Percentiles rank a stretch among this genome's conserved stretches.
phyloP scores from a whole-genome alignment of 2,888 invertebrate genomes.

The Eupsilia transversa region DNA sequence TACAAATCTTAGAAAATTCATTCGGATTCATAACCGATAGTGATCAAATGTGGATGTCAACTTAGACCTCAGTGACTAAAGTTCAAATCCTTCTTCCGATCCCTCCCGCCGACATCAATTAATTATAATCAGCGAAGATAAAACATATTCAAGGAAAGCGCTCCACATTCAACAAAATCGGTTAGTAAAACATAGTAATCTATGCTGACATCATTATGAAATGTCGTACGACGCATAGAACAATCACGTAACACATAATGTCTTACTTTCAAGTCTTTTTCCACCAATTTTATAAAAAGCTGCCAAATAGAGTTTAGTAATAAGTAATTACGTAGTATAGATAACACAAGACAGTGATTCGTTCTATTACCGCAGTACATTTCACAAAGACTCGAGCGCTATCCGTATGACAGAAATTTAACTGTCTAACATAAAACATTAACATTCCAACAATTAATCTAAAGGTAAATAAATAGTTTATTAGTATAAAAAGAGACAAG shows the following conservation, averaged over 20 bases:
- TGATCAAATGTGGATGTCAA: slow-evolving; percentile 67
- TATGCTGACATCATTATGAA: slow-evolving; percentile 60
- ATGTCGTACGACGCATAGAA: slow-evolving; percentile 53
- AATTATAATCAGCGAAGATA: slow-evolving; percentile 44
- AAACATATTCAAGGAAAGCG: slow-evolving; percentile 43
- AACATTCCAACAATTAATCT: slow-evolving; percentile 85
- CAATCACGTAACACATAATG: slow-evolving; percentile 47
- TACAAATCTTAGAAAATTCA: slow-evolving; percentile 78
- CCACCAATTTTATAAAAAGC: slow-evolving; percentile 41
- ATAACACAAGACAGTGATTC: slow-evolving; percentile 37
- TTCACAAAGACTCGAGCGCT: slow-evolving; percentile 62
- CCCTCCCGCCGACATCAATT: slow-evolving; percentile 46
- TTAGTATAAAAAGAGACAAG: slow-evolving; percentile 76
- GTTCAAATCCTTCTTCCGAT: slow-evolving; percentile 36
- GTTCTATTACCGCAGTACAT: slow-evolving; percentile 56
- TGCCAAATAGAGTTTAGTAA: slow-evolving; percentile 24
- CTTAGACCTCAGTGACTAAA: slow-evolving; percentile 47
- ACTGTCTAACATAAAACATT: slow-evolving; percentile 78
- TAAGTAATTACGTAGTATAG: slow-evolving; percentile 35
- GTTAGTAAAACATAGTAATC: slow-evolving; percentile 57
- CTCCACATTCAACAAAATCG: slow-evolving; percentile 67
- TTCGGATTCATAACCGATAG: slow-evolving; percentile 67
- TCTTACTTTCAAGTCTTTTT: slow-evolving; percentile 55
- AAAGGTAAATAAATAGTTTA: slow-evolving; percentile 80
- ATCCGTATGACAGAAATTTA: slow-evolving; percentile 66